A percentile compares a stretch with the other conserved stretches of the same genome.
Conservation (phyloP, 2,113 vertebrate genomes). For the Ptychochromis oligacanthus region DNA sequence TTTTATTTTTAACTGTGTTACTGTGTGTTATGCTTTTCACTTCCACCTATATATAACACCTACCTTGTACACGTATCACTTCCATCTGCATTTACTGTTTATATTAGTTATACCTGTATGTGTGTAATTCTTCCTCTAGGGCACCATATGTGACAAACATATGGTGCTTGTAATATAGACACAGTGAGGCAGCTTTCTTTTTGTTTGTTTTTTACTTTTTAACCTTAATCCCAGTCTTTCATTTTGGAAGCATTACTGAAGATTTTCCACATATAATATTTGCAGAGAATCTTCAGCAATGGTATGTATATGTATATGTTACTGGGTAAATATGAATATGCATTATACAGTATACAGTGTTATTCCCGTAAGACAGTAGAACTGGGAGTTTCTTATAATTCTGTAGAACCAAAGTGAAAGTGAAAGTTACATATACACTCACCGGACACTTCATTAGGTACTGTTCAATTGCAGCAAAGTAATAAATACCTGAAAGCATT, state of each 20-base stretch:
- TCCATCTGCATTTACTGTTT: not conserved
- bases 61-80: not conserved
- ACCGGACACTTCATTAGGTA: not conserved
- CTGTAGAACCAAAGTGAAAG: not conserved
- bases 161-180: not conserved
- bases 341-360: not conserved
- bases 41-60: not conserved
- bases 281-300: not conserved
- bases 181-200: not conserved
- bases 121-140: not conserved
- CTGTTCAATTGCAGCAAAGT: not conserved
- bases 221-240: slow-evolving; percentile 13
- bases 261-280: not conserved
- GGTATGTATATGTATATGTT: not conserved
- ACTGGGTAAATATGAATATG: not conserved
- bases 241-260: not conserved
- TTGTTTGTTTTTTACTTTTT: too few relatives aligned
- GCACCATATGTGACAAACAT: too few relatives aligned
- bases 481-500: not conserved
- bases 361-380: not conserved
- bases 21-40: not conserved
- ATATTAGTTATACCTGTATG: not conserved
- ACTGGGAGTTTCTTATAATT: not conserved
- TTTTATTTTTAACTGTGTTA: not conserved
- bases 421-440: not conserved